Percentiles rank a stretch among this genome's conserved stretches.
phyloP scores from a whole-genome alignment of 2,888 invertebrate genomes.

The Chrysotoxum bicinctum region DNA sequence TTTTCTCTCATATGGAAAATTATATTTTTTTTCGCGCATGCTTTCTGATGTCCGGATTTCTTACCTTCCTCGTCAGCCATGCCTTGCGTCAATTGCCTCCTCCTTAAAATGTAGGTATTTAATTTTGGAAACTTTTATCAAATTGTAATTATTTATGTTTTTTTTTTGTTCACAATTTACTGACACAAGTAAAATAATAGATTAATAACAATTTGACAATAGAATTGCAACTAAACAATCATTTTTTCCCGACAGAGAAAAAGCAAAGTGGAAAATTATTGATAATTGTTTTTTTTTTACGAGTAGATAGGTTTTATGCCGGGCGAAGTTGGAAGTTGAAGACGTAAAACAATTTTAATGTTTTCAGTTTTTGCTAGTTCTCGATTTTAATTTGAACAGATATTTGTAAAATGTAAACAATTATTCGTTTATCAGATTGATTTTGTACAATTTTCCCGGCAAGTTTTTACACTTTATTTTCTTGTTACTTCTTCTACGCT shows the following conservation, averaged over 20 bases:
- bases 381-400: background rate
- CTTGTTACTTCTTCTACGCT: constrained; percentile 9
- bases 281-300: background rate
- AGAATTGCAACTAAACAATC: background rate
- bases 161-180: background rate
- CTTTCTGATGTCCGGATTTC: constrained; percentile 9
- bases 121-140: background rate
- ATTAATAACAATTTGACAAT: background rate
- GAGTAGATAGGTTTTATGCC: background rate
- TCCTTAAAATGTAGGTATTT: background rate
- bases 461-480: background rate
- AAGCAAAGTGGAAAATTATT: background rate
- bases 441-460: constrained; percentile 6
- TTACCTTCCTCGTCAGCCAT: constrained; percentile 66
- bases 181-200: background rate
- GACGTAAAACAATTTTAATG: constrained; percentile 13
- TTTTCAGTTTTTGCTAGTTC: background rate
- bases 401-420: background rate
- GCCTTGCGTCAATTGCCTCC: constrained; percentile 2
- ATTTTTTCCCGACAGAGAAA: background rate
- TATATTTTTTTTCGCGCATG: constrained; percentile 59
- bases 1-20: constrained; percentile 6
- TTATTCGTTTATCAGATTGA: background rate
- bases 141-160: background rate
- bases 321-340: background rate